phyloP scores from a whole-genome alignment of 1,140 invertebrate genomes.

The Atta texana region DNA sequence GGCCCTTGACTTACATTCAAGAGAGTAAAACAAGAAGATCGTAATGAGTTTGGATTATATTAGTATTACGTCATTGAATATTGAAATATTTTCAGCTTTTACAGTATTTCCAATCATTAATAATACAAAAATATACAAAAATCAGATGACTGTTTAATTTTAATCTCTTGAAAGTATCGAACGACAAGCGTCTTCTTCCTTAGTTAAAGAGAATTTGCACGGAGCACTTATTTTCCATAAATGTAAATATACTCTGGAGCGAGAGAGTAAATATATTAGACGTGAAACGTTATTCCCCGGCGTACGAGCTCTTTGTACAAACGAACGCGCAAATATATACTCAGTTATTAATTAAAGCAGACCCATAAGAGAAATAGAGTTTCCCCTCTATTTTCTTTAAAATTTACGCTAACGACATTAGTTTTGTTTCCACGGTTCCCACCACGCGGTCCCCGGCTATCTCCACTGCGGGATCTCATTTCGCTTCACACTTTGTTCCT shows the following conservation, averaged over 20 bases:
- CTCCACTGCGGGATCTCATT: conserved; percentile 58
- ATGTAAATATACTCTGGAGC: conserved; percentile 51
- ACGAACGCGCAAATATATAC: conserved; percentile 60
- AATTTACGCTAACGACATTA: conserved; percentile 63
- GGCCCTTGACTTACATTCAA: neutral
- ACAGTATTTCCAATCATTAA: neutral
- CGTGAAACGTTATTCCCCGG: conserved; percentile 51
- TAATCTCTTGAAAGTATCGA: conserved; percentile 41
- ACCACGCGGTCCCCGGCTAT: neutral
- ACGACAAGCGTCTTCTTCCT: neutral
- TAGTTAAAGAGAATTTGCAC: conserved; percentile 46
- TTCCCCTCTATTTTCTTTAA: conserved; percentile 59
- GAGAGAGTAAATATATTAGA: conserved; percentile 59
- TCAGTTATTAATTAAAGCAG: conserved; percentile 62
- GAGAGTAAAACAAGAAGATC: neutral
- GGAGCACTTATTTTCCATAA: conserved; percentile 54
- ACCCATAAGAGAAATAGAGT: conserved; percentile 58
- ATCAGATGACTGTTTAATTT: conserved; percentile 35
- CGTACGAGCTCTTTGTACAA: conserved; percentile 51
- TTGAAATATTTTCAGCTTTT: neutral
- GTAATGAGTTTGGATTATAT: neutral
- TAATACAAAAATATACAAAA: neutral
- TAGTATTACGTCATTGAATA: neutral
- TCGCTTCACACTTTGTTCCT: conserved; percentile 54
- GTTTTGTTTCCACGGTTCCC: conserved; percentile 57